Evolutionary conservation across 2,888 invertebrate genomes (phyloP).

Genomic region (Apamea monoglypha): DNA sequence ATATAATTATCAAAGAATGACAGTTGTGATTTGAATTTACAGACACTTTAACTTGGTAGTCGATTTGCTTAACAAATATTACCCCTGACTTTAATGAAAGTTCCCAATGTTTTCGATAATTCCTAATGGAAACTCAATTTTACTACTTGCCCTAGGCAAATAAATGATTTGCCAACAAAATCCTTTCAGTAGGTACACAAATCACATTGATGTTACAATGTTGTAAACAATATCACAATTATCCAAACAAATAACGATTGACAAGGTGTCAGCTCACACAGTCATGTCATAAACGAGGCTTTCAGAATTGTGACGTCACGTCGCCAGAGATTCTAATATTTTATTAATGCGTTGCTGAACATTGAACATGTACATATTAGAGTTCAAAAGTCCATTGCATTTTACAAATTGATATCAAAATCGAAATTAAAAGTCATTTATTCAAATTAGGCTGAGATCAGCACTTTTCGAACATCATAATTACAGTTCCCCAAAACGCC

Average conservation of each 20-base stretch:
- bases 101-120: neutral
- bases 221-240: neutral
- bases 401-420: neutral
- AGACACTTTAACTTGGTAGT: neutral
- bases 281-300: neutral
- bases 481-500: neutral
- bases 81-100: neutral
- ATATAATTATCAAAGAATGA: neutral
- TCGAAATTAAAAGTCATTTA: neutral
- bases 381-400: neutral
- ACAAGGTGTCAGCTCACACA: neutral
- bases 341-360: neutral
- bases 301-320: neutral
- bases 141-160: neutral
- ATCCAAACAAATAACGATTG: neutral
- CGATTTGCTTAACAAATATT: neutral
- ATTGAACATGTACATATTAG: neutral
- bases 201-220: neutral
- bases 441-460: neutral
- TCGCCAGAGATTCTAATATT: neutral
- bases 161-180: neutral
- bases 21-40: neutral
- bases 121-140: neutral
- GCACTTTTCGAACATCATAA: neutral
- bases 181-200: neutral